Conservation (phyloP, 2,797 vertebrate genomes). For the Ispidina picta region DNA sequence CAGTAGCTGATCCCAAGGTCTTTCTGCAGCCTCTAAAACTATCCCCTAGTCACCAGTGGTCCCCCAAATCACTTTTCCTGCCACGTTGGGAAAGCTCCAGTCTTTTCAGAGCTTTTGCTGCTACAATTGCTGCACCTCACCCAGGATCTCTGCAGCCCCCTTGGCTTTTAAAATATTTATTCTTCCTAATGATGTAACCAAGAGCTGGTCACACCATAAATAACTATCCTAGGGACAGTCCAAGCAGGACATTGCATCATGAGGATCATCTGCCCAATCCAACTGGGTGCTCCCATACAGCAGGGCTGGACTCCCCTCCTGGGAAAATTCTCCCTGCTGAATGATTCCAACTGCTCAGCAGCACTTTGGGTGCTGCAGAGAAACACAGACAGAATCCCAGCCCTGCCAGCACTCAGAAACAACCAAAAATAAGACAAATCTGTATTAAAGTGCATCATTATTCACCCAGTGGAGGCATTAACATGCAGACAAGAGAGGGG, state of each 20-base stretch:
- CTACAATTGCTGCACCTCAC: background rate
- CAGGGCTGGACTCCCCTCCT: background rate
- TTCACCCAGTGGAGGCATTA: background rate
- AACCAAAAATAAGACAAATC: slow-evolving; percentile 25
- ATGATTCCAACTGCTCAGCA: background rate
- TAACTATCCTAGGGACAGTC: background rate
- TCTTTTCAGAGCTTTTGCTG: background rate
- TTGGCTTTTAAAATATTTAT: slow-evolving; percentile 2
- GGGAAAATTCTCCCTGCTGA: background rate
- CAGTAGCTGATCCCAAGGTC: background rate
- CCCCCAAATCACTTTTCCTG: background rate
- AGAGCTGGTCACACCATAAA: background rate
- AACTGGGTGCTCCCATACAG: background rate
- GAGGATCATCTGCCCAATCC: background rate
- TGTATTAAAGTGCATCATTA: slow-evolving; percentile 6
- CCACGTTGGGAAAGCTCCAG: background rate
- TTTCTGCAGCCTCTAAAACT: background rate
- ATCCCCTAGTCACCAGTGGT: background rate
- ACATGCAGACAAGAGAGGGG: slow-evolving; percentile 13
- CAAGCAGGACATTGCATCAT: background rate
- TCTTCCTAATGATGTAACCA: background rate
- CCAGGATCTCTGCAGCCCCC: background rate
- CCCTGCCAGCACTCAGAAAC: background rate
- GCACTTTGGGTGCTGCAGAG: background rate
- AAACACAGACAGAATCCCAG: background rate